Base-by-base conservation (phyloP, 2,888 invertebrate species). In the Mesopsocus fuscifrons region DNA sequence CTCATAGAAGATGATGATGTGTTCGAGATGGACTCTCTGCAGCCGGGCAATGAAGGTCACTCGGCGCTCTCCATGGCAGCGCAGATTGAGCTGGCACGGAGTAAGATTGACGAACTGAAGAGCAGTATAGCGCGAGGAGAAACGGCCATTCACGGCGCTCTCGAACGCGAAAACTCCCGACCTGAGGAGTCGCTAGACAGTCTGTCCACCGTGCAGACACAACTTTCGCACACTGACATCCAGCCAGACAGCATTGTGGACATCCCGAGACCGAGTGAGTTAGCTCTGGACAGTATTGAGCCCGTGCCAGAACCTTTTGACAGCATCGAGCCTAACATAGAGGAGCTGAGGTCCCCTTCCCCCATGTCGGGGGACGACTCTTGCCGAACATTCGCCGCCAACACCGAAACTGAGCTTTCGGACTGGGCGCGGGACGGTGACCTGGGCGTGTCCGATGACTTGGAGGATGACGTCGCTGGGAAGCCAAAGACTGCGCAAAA, bases 391-490 rank as follows among this genome's bases (percentile, higher is more conserved):
- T 77, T 77, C 0, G 71, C 78, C 1, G 80, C 74, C 2, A 63
- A 84, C 9, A 84, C 85, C 0, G 87, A 87, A 59, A 85, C 85
- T 0, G 87, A 87, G 55, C 63, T 85, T n/a, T 85, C 84, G 0
- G 87, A 88, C 57, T 87, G 85, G 87, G 84, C 83, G 1, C 72
- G 79, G 3, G 85, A 87, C 53, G 80, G 77, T 49, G 75, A 72
- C 32, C 60, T 54, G 5, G 54, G 59, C 13, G 78, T 77, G 2
- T 72, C 81, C 1, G 83, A 83, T 52, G 81, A 82, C 55, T 70
- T 81, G 44, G 72, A 72, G 32, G 74, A 75, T 49, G 67, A 69
- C 40, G 74, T 74, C 45, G 31, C 31, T 15, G 32, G 44, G 20
- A 38, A 38, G 18, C 18, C 20, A 45, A 45, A 41, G 43, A 33